Base-by-base conservation (phyloP, 92 coral and sea anemone genomes). In the Phymanthus crucifer region DNA sequence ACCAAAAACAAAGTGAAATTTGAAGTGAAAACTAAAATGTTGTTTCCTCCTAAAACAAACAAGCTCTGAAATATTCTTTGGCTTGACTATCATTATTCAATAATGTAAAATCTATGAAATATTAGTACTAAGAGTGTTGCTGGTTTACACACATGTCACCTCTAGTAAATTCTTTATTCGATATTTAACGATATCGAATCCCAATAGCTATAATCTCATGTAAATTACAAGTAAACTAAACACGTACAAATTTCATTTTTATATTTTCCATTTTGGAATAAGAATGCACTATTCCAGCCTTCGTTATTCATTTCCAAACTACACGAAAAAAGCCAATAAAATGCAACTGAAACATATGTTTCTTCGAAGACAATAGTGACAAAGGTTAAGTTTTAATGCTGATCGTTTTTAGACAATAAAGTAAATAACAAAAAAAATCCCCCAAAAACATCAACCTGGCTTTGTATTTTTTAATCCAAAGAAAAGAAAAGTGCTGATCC, bases 1-100 rank as follows among this genome's bases (percentile, higher is more conserved):
- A 24, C 32, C 34, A 61, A 61, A 27, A 61, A 61, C 68, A 61
- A 61, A 61, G 68, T 61, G 68, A 61, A 61, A 61, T 24, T 61
- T 61, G 68, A 61, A 61, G 29, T 61, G 68, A 61, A 61, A 61
- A 61, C 68, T 29, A 61, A 61, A 54, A 26, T 6, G 3, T 12
- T 2, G 17, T 61, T 61, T 61, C 29, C 27, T 38, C 7, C 23
- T 26, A 24, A 61, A 61, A 61, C 24, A 8, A 61, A 61, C 34
- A 61, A 61, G 26, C 33, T 3, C 9, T 9, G 9, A 27, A 27
- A 61, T 26, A 27, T n/a, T n/a, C n/a, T n/a, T n/a, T n/a, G n/a
- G n/a, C n/a, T n/a, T n/a, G n/a, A n/a, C n/a, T n/a, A n/a, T n/a
- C n/a, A n/a, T n/a, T n/a, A n/a, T n/a, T n/a, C n/a, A n/a, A n/a